Evolutionary conservation across 2,888 invertebrate species (phyloP), one percentile per base, ranked within the genome.

Genomic region (Drosophila testacea): DNA sequence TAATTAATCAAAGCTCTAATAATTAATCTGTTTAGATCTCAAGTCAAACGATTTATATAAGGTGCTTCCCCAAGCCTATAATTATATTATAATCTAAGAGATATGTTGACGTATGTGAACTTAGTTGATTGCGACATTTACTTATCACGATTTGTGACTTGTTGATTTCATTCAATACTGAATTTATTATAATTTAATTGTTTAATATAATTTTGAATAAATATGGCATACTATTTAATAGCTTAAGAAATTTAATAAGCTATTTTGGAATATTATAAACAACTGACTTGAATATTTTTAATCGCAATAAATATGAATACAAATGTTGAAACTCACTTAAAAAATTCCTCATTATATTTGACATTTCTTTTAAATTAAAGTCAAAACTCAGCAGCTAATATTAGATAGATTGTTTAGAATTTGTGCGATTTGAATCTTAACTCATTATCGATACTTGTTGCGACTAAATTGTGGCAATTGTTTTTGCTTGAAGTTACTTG

Each of bases 391-490:
- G 6, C 13, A 1, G 36, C 36, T 36, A 10, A 22, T 22, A 11
- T 48, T 6, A 4, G 6, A 34, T 47, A 7, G 11, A 22, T 36
- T 27, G 50, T 6, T 36, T n/a, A 27, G n/a, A 41, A 41, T 11
- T 32, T 38, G 7, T 2, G 27, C 42, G 55, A 44, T 28, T 36
- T 13, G 0, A 56, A 56, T 56, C 55, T 27, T n/a, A 22, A 4
- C 55, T 44, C 32, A 55, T 55, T 55, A 44, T 11, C 30, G 2
- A 36, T 44, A 46, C 56, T 44, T 46, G 46, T 60, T 38, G 46
- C 28, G 11, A 59, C 59, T 22, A 48, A 59, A 59, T 32, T 48
- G 59, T 60, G 50, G 30, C 60, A 50, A 60, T 60, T 60, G 60
- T 41, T 22, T n/a, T 16, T 60, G 60, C 32, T 22, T 9, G 9